Percentiles rank a stretch among this genome's conserved stretches.
These are phyloP conservation scores for Yponomeuta cagnagella DNA, from an alignment of 2,888 invertebrate genomes.

Conservation along the genomic window DNA sequence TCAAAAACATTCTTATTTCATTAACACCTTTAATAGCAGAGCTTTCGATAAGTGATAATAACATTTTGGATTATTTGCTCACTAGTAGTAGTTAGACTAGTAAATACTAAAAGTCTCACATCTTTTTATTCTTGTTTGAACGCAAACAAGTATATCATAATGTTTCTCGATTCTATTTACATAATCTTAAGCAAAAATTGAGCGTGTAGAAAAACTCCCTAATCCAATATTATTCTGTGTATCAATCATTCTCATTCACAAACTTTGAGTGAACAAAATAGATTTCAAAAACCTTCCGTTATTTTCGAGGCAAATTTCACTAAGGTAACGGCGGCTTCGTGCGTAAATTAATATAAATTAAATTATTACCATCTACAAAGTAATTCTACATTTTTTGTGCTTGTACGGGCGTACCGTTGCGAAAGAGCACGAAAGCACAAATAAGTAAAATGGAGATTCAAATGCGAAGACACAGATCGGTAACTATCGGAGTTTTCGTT, in stretches of 20 bases:
- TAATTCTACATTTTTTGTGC: neutral
- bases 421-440: slow-evolving; percentile 5
- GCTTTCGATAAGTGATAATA: too few species aligned
- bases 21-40: too few species aligned
- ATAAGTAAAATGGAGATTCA: slow-evolving; percentile 28
- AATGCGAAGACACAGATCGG: slow-evolving; percentile 47
- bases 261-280: slow-evolving; percentile 14
- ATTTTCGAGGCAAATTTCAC: slow-evolving; percentile 22
- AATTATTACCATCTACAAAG: neutral
- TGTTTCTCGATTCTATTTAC: too few species aligned
- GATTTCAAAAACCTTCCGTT: slow-evolving; percentile 26
- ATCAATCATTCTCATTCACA: neutral
- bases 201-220: neutral
- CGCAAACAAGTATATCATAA: too few species aligned
- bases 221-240: neutral
- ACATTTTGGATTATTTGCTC: too few species aligned
- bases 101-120: too few species aligned
- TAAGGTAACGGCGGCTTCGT: slow-evolving; percentile 5
- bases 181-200: neutral
- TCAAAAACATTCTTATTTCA: neutral
- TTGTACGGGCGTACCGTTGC: neutral
- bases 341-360: neutral
- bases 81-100: too few species aligned
- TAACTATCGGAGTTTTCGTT: slow-evolving; percentile 28
- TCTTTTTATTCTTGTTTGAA: too few species aligned